Evolutionary conservation across 2,888 invertebrate genomes (phyloP), one percentile per base, ranked within the genome.

Genomic region (Lottia gigantea): DNA sequence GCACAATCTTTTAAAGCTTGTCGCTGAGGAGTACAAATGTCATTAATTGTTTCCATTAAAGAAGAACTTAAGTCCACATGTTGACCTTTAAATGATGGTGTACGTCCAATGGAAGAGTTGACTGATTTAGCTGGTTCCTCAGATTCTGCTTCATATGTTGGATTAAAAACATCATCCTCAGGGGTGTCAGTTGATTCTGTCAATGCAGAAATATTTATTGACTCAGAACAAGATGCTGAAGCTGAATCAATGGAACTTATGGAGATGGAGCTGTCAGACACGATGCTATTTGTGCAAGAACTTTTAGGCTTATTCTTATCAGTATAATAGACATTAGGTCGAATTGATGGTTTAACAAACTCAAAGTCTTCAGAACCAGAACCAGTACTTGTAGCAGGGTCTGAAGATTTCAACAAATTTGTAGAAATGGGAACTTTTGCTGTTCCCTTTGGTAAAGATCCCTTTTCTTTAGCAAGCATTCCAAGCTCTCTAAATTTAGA

Each of bases 401-500:
- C 78, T 6, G 81, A 75, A 25, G 82, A 78, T 49, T 82, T 78
- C 12, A 84, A 73, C 23, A 85, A 71, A 26, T 82, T 80, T 16
- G 83, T 83, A 12, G 82, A 80, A 26, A 84, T 84, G 1, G 83
- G 83, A 16, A 84, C 70, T 46, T 71, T 75, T 7, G 82, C 80
- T 23, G 75, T 76, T 49, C 78, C 79, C 66, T 73, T 72, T 2
- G 66, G 25, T 31, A 62, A 16, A 15, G 19, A 16, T 40, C 69
- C 62, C 26, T 64, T 23, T 49, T 67, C 66, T n/a, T 67, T 55
- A 6, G 66, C 71, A 23, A 61, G 40, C 14, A 66, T 62, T 11
- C 74, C 76, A 0, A 76, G 66, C 47, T 79, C 76, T 25, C 76
- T 45, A 61, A 73, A 77, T 45, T 71, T 67, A 7, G 46, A 68